Base-by-base conservation (phyloP, 2,888 invertebrate genomes). In the Drosophila melanocephala region DNA sequence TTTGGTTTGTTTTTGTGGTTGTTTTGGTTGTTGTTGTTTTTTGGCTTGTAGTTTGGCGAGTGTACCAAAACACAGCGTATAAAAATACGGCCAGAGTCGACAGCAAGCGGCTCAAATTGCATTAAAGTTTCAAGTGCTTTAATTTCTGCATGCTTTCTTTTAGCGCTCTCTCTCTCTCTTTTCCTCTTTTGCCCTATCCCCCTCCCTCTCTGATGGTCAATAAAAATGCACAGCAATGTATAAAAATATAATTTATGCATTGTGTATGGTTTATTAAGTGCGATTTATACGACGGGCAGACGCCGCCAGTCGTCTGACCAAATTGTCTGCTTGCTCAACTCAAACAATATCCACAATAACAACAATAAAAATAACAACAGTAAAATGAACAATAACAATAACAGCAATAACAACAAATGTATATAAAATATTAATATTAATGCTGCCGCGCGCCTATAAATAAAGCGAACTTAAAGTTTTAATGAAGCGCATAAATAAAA, bases 401-500 rank as follows among this genome's bases (percentile, higher is more conserved):
- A 75, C 30, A 52, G 30, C 44, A 47, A 37, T n/a, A 44, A 51
- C 19, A 59, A 39, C n/a, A 28, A 50, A 22, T 60, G 22, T 65
- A 42, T 58, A 62, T 72, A 63, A 75, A 74, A 79, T 71, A 79
- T 78, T 58, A 80, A 89, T 86, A 80, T 82, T 67, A 88, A 88
- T 82, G 79, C 72, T 55, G 59, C 42, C 56, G 73, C 65, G 56
- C 47, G 65, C 64, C 44, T 60, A 76, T 90, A 88, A 86, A 90
- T 88, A 90, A 88, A 61, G 77, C 50, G 55, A 74, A 81, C 86
- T 90, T 88, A 83, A 87, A 89, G 74, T 84, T 89, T 90, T 91
- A 86, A 86, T 87, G 90, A 85, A 87, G 91, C 89, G 88, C 78
- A 90, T 88, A 90, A 87, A 87, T 90, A 87, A 90, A 83, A 88